phyloP scores from a whole-genome alignment of 2,888 invertebrate genomes.

The Stenchaetothrips biformis region DNA sequence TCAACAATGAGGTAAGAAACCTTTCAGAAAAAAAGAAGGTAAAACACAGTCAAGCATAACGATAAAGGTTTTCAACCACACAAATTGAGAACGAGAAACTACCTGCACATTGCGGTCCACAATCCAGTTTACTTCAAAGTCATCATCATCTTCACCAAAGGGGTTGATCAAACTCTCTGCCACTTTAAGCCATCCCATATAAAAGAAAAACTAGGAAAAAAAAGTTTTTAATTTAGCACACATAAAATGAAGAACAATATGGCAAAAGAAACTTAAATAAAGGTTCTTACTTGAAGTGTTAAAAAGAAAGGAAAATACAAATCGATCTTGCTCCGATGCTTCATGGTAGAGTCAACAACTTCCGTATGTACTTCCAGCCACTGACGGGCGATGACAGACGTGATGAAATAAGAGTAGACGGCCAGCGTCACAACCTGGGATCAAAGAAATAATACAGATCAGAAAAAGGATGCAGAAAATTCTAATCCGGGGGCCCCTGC shows the following conservation, averaged over 20 bases:
- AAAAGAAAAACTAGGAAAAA: slow-evolving; percentile 50
- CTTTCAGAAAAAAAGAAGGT: slow-evolving; percentile 45
- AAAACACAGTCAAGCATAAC: neutral
- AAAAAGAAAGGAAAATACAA: slow-evolving; percentile 87
- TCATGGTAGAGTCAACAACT: slow-evolving; percentile 41
- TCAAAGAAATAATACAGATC: slow-evolving; percentile 27
- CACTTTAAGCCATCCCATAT: slow-evolving; percentile 53
- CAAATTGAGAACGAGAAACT: slow-evolving; percentile 37
- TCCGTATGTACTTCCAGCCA: slow-evolving; percentile 59
- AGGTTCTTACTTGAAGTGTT: slow-evolving; percentile 65
- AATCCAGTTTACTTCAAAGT: slow-evolving; percentile 90
- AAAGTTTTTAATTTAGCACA: neutral
- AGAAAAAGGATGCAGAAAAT: neutral
- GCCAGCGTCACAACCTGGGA: slow-evolving; percentile 78
- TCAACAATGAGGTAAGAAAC: slow-evolving; percentile 89
- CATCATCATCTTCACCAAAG: slow-evolving; percentile 87
- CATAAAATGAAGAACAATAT: neutral
- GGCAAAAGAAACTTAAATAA: neutral
- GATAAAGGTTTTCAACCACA: neutral
- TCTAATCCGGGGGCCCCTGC: neutral
- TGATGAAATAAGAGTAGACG: slow-evolving; percentile 86
- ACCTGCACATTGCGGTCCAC: slow-evolving; percentile 85
- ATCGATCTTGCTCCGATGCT: slow-evolving; percentile 56
- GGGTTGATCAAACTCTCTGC: slow-evolving; percentile 69
- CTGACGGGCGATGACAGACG: slow-evolving; percentile 83